Evolutionary conservation across 2,888 invertebrate species (phyloP).

Genomic region (Drosophila paracracens): DNA sequence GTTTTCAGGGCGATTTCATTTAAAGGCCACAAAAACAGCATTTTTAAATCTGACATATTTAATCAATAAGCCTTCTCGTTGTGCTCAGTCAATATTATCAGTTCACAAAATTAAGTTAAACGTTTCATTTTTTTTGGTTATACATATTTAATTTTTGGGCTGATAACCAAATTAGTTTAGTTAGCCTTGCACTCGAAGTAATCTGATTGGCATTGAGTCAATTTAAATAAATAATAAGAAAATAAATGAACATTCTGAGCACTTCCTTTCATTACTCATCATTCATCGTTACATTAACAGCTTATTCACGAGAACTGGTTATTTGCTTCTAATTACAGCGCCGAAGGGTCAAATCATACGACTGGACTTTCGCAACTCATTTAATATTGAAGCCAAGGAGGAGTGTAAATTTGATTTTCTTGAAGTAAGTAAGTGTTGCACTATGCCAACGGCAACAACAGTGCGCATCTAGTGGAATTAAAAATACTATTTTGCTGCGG

Average conservation of each 20-base stretch:
- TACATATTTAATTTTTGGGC: conserved; percentile 3
- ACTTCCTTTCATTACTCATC: background rate
- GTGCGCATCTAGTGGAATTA: conserved; percentile 17
- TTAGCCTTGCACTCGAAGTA: background rate
- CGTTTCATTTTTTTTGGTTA: background rate
- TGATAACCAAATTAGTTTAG: background rate
- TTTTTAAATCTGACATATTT: background rate
- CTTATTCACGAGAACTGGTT: conserved; percentile 4
- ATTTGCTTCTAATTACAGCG: conserved; percentile 85
- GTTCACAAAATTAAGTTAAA: background rate
- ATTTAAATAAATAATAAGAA: conserved; percentile 6
- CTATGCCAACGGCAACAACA: conserved; percentile 22
- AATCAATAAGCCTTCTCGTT: background rate
- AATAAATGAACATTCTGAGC: background rate
- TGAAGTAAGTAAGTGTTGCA: conserved; percentile 86
- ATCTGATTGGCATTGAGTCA: conserved; percentile 4
- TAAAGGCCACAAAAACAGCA: background rate
- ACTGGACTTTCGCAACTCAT: conserved; percentile 92
- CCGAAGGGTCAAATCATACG: conserved; percentile 89
- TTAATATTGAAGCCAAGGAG: conserved; percentile 89
- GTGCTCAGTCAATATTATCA: background rate
- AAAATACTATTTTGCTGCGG: conserved; percentile 39
- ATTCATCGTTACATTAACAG: background rate
- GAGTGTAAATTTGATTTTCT: conserved; percentile 92
- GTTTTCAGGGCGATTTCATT: too few relatives aligned